Evolutionary conservation across 1,140 invertebrate species (phyloP).

Genomic region (Heliconius himera): DNA sequence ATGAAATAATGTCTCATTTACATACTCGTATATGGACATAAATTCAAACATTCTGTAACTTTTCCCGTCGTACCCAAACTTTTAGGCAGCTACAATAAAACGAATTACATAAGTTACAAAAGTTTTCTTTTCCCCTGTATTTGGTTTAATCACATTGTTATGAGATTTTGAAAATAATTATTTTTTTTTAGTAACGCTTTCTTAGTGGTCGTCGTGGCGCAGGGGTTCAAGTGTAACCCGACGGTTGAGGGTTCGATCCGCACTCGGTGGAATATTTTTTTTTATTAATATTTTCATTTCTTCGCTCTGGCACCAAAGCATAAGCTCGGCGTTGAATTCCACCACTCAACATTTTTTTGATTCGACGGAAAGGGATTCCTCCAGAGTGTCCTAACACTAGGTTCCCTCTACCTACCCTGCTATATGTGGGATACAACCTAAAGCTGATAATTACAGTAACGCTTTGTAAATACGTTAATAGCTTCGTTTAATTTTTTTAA

Average conservation of each 20-base stretch:
- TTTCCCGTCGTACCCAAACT: slow-evolving; percentile 1
- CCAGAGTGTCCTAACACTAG: no score
- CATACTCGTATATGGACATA: background rate
- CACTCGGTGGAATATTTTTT: no score
- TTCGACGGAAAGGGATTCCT: no score
- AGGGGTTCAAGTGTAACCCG: no score
- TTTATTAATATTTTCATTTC: no score
- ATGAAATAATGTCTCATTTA: background rate
- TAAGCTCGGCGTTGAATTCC: no score
- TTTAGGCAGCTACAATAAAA: slow-evolving; percentile 5
- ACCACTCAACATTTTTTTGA: no score
- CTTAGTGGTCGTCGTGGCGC: no score
- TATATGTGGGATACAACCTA: no score
- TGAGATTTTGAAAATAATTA: background rate
- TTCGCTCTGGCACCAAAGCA: no score
- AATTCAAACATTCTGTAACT: slow-evolving; percentile 8
- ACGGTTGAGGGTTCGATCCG: no score
- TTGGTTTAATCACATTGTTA: background rate
- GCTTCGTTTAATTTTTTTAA: background rate
- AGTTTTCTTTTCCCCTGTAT: slow-evolving; percentile 8
- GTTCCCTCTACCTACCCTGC: no score
- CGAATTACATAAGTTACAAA: background rate
- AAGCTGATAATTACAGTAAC: background rate
- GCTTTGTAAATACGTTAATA: background rate
- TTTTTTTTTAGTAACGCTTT: background rate